These are phyloP conservation scores for Osmoderma eremita DNA, from an alignment of 2,888 invertebrate species.

Conservation along the genomic window DNA sequence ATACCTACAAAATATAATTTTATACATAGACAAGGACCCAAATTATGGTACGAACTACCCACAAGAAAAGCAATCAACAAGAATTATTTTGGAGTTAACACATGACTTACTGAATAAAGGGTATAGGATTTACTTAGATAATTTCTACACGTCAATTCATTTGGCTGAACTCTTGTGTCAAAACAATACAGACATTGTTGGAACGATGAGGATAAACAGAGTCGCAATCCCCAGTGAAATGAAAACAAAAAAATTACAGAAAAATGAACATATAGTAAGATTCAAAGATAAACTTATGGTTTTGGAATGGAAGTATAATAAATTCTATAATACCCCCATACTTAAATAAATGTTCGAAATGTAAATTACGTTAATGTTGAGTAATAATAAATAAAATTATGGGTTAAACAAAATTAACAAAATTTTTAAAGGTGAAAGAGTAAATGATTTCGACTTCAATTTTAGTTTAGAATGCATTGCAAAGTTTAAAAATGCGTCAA, in stretches of 20 bases:
- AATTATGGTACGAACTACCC: slow-evolving; percentile 47
- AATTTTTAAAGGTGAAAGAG: too few relatives aligned
- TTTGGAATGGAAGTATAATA: slow-evolving; percentile 46
- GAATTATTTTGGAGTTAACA: slow-evolving; percentile 47
- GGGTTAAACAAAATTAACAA: too few relatives aligned
- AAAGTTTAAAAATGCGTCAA: too few relatives aligned
- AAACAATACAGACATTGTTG: slow-evolving; percentile 48
- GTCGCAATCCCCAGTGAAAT: background rate
- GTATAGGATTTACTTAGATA: slow-evolving; percentile 47
- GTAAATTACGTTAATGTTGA: too few relatives aligned
- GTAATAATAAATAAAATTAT: too few relatives aligned
- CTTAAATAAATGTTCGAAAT: too few relatives aligned
- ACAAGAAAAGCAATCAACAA: slow-evolving; percentile 47
- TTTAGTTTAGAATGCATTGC: too few relatives aligned
- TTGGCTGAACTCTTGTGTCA: slow-evolving; percentile 48
- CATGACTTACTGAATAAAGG: slow-evolving; percentile 48
- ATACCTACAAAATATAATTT: slow-evolving; percentile 44
- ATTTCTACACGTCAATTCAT: slow-evolving; percentile 48
- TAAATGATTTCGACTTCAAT: too few relatives aligned
- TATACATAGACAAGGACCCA: slow-evolving; percentile 43
- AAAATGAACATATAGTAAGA: slow-evolving; percentile 6
- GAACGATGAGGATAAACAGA: slow-evolving; percentile 46
- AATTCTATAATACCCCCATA: too few relatives aligned
- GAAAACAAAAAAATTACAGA: background rate
- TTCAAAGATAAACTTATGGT: slow-evolving; percentile 5